These are phyloP conservation scores for Gortyna flavago DNA, from an alignment of 2,888 invertebrate genomes.

Conservation along the genomic window DNA sequence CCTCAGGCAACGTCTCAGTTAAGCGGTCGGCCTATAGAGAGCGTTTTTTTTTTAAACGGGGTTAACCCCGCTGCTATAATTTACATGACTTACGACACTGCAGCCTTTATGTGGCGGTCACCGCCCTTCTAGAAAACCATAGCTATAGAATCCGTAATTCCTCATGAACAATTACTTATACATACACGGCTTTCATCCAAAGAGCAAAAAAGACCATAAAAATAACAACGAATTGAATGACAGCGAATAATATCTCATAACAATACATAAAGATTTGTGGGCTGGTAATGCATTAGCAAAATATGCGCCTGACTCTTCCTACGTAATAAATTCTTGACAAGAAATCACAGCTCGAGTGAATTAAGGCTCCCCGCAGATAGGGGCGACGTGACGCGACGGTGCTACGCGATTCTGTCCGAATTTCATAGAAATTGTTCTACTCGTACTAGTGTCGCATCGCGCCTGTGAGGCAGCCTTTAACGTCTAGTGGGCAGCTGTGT, in stretches of 20 bases:
- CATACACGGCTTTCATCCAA: not conserved
- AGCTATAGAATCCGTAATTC: not conserved
- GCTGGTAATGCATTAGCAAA: not conserved
- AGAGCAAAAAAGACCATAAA: not conserved
- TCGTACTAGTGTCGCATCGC: not conserved
- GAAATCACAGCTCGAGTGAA: not conserved
- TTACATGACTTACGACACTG: too few relatives aligned
- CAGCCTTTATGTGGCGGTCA: too few relatives aligned
- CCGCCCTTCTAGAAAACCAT: too few relatives aligned
- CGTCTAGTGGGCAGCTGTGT: not conserved
- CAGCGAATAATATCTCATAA: slow-evolving; percentile 2
- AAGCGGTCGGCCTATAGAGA: too few relatives aligned
- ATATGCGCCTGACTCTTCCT: not conserved
- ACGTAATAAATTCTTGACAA: not conserved
- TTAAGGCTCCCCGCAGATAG: not conserved
- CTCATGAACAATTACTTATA: not conserved
- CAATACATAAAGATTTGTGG: not conserved
- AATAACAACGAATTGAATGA: not conserved
- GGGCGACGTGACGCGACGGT: not conserved
- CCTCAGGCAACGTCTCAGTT: too few relatives aligned
- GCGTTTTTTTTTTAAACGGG: too few relatives aligned
- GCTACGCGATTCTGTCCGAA: not conserved
- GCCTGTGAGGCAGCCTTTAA: not conserved
- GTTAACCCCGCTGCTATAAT: too few relatives aligned
- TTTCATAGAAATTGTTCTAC: not conserved